Base-by-base conservation (phyloP, 1,140 invertebrate species). In the Drosophila nigrodunni region DNA sequence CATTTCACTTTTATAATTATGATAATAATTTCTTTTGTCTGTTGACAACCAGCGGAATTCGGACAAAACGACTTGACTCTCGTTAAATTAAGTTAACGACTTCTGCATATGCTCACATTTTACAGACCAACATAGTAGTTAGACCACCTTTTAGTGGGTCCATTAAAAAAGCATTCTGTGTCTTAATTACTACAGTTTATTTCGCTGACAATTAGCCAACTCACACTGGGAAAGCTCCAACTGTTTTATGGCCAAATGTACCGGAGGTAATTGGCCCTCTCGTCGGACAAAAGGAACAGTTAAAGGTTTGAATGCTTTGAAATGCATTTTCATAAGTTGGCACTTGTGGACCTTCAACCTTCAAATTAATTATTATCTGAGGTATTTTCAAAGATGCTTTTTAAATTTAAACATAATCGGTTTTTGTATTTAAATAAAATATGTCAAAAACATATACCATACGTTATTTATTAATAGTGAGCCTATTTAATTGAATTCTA, bases 191-290 rank as follows among this genome's bases (percentile, higher is more conserved):
- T 1, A 7, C 37, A 15, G 15, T 70, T 62, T 70, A 70, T 62
- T 61, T 47, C 34, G 59, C 60, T 30, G 43, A 58, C 60, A 64
- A 71, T 71, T 71, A 71, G 68, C 58, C 37, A 15, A n/a, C 37
- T 60, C 47, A 61, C 47, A 54, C 34, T 30, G 59, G 25, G 50
- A 41, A 49, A 37, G 30, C 49, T 64, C 30, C 41, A 13, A 43
- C 44, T 64, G 13, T 65, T 55, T 64, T 57, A 69, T 61, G 47
- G 47, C 67, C 43, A 54, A 35, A 46, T 70, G 49, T 10, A 11
- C 7, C 57, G 15, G 15, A 9, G 15, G 35, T 57, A 64, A 50
- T 58, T 57, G 54, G 60, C n/a, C 37, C 52, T 34, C 37, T 61
- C 52, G 10, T 59, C 11, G 50, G 30, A 34, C 10, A 67, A 35